Evolutionary conservation across 2,888 invertebrate genomes (phyloP), one percentile per base, ranked within the genome.

Genomic region (Nebria brevicollis): DNA sequence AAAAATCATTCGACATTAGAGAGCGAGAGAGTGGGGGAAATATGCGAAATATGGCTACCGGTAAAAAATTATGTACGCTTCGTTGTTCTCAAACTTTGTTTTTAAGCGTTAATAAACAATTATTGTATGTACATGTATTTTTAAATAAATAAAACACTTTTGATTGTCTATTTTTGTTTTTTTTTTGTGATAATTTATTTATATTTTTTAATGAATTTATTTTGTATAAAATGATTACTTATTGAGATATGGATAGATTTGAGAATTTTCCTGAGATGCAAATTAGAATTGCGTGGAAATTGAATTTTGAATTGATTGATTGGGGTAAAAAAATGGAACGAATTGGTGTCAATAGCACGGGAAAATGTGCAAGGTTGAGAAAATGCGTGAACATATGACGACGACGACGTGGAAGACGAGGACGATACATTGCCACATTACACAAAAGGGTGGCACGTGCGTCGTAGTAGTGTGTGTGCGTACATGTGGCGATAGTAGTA

Each of bases 1-100:
- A 87, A 87, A 88, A 87, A 86, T 86, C 87, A 87, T 88, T 87
- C 87, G 87, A 86, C 86, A 86, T 86, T 85, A 78, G 77, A 43
- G 84, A 82, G 82, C 81, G 83, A 83, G 75, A 77, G 84, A 83
- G 85, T 85, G 84, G 84, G 85, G 86, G 86, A 83, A 84, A 83
- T 84, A 83, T 84, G 84, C 84, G 85, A 86, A 54, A 86, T 85
- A 87, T 87, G 87, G 87, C 85, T 84, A 86, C 85, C 85, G 85
- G 85, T 83, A 85, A 86, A 86, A 86, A 86, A 86, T 84, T 84
- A 81, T 72, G 72, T 70, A 76, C 72, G 13, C 34, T 25, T 68
- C 68, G 68, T 15, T 54, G 34, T 34, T 34, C 34, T 34, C 1
- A 34, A 34, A 34, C 34, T 34, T 34, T 34, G 1, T 34, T 34